Evolutionary conservation across 2,113 vertebrate species (phyloP).

Genomic region (Chaenocephalus aceratus): DNA sequence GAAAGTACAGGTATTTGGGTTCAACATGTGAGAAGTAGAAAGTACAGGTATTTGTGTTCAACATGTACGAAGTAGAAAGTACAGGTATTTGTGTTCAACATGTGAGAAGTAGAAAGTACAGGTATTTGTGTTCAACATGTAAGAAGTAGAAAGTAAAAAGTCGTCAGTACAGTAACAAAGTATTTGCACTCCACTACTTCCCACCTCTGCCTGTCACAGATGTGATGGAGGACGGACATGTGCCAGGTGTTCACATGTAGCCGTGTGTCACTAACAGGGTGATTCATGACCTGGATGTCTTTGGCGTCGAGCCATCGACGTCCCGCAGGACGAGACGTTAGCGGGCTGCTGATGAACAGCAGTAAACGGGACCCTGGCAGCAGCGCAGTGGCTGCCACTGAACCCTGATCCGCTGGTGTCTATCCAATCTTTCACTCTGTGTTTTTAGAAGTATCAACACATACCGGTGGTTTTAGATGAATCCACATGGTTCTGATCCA

Average conservation of each 20-base stretch:
- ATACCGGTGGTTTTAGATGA: neutral
- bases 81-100: too few species aligned
- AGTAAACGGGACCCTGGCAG: conserved; percentile 47
- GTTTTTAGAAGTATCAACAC: neutral
- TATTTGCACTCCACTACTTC: too few species aligned
- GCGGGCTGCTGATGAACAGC: conserved; percentile 45
- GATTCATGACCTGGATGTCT: conserved; percentile 37
- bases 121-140: too few species aligned
- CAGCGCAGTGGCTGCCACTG: conserved; percentile 43
- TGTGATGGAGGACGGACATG: conserved; percentile 4
- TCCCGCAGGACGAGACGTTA: conserved; percentile 25
- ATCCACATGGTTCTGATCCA: conserved; percentile 19
- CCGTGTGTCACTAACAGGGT: conserved; percentile 34
- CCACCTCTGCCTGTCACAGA: too few species aligned
- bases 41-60: too few species aligned
- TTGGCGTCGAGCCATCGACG: conserved; percentile 29
- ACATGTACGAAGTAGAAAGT: too few species aligned
- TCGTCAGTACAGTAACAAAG: too few species aligned
- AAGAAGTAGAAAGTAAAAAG: too few species aligned
- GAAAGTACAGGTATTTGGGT: too few species aligned
- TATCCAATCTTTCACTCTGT: too few species aligned
- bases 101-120: too few species aligned
- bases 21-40: too few species aligned
- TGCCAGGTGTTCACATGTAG: conserved; percentile 1
- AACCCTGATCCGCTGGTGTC: conserved; percentile 13